Evolutionary conservation across 1,140 invertebrate species (phyloP), one percentile per base, ranked within the genome.

Genomic region (Brachionus calyciflorus): DNA sequence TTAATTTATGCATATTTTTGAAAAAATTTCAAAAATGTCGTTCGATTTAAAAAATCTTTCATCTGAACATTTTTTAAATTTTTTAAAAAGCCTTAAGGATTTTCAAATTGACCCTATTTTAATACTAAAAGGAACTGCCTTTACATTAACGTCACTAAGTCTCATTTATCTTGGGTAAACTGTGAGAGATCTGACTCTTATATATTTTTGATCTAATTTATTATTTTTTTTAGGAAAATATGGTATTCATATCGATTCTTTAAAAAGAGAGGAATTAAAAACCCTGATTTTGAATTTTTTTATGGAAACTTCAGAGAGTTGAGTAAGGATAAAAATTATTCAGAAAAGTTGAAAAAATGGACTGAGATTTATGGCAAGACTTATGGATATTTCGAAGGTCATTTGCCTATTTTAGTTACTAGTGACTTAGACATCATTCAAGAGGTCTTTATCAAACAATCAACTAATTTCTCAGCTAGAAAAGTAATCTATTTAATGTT

Each of bases 361-460:
- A 80, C 80, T 21, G 79, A 81, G 73, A 70, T 81, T 24, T 86
- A 81, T 77, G 86, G 86, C 44, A 81, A 82, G 53, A 83, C 82
- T 19, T 87, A 83, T 79, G 86, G 86, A 79, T 82, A 83, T 73
- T 84, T 82, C 77, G 83, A 84, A 80, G 83, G 83, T 3, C 81
- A 82, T 26, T 80, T 79, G 12, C 83, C 84, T 10, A 80, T 85
- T 0, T 78, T 87, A 12, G 84, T 87, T 0, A 82, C 84, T 2
- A 81, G 82, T 21, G 83, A 87, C 79, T 77, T 81, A 0, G 81
- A 83, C 9, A 69, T 87, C 26, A 69, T 87, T 3, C 78, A 84
- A 24, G 82, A 87, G 77, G 80, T 87, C 9, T 83, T 87, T 51
- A 79, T 84, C 30, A 85, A 86, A 78, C 84, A 87, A 78, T 87